These are phyloP conservation scores for Drosophila sp. DNA, from an alignment of 1,140 invertebrate species.

Conservation along the genomic window DNA sequence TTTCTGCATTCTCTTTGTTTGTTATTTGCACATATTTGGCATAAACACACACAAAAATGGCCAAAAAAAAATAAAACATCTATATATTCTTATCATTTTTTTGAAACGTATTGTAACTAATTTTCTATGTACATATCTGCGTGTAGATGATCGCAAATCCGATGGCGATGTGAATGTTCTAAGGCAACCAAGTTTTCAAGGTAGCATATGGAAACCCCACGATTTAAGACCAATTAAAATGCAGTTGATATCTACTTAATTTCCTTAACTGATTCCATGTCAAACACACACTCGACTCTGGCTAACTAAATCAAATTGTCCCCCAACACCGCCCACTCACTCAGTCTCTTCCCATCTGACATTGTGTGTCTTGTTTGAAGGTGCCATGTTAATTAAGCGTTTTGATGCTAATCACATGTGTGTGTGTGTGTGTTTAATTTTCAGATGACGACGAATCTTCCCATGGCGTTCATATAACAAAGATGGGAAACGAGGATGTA, in stretches of 20 bases:
- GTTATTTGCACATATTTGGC: slow-evolving; percentile 45
- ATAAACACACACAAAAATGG: slow-evolving; percentile 42
- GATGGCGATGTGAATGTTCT: slow-evolving; percentile 75
- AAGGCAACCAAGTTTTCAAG: slow-evolving; percentile 80
- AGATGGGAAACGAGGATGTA: slow-evolving; percentile 83
- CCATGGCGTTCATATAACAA: slow-evolving; percentile 82
- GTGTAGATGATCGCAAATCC: slow-evolving; percentile 75
- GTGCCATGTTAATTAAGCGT: slow-evolving; percentile 47
- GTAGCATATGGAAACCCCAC: slow-evolving; percentile 45
- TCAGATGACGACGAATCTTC: slow-evolving; percentile 80
- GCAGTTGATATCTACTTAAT: slow-evolving; percentile 6
- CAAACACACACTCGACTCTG: not conserved
- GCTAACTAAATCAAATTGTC: slow-evolving; percentile 34
- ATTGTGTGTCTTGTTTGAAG: slow-evolving; percentile 29
- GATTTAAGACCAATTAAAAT: not conserved
- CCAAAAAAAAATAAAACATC: not conserved
- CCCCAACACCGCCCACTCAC: not conserved
- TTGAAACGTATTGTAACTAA: slow-evolving; percentile 53
- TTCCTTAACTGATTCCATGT: slow-evolving; percentile 6
- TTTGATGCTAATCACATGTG: slow-evolving; percentile 45
- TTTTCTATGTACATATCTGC: slow-evolving; percentile 39
- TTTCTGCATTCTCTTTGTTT: slow-evolving; percentile 61
- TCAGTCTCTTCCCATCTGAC: not conserved
- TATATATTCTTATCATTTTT: slow-evolving; percentile 17
- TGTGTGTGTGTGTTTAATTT: slow-evolving; percentile 32